Conservation (phyloP, 2,113 vertebrate genomes). For the Tragelaphus scriptus region DNA sequence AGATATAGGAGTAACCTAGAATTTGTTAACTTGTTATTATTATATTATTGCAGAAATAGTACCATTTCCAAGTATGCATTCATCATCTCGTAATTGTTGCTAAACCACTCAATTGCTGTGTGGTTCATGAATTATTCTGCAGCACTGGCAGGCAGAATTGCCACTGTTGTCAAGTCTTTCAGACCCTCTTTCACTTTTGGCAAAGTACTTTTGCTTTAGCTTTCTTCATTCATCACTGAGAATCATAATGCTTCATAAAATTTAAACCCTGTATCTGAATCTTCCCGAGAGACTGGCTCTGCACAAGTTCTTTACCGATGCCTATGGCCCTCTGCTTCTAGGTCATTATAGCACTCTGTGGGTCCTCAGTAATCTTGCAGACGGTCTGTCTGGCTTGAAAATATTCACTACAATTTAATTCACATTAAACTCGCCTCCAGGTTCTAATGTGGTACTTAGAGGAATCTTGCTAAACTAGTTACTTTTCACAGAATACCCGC, state of each 20-base stretch:
- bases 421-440: slow-evolving; percentile 37
- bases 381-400: slow-evolving; percentile 46
- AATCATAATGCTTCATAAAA: slow-evolving; percentile 69
- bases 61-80: slow-evolving; percentile 69
- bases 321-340: neutral
- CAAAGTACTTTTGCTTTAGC: slow-evolving; percentile 26
- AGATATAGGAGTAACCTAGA: slow-evolving; percentile 1
- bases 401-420: slow-evolving; percentile 39
- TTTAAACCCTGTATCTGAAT: slow-evolving; percentile 57
- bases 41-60: slow-evolving; percentile 61
- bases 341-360: neutral
- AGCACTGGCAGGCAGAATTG: slow-evolving; percentile 53
- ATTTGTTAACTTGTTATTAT: slow-evolving; percentile 67
- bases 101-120: slow-evolving; percentile 64
- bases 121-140: slow-evolving; percentile 65
- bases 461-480: slow-evolving; percentile 14
- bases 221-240: slow-evolving; percentile 61
- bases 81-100: slow-evolving; percentile 70
- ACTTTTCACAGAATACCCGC: slow-evolving; percentile 34
- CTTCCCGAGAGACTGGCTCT: slow-evolving; percentile 52
- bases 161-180: slow-evolving; percentile 54
- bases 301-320: neutral
- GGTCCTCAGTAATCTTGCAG: slow-evolving; percentile 20
- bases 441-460: slow-evolving; percentile 18
- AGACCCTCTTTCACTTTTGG: slow-evolving; percentile 70